Evolutionary conservation across 2,113 vertebrate genomes (phyloP), one percentile per base, ranked within the genome.

Genomic region (Gopherus evgoodei): DNA sequence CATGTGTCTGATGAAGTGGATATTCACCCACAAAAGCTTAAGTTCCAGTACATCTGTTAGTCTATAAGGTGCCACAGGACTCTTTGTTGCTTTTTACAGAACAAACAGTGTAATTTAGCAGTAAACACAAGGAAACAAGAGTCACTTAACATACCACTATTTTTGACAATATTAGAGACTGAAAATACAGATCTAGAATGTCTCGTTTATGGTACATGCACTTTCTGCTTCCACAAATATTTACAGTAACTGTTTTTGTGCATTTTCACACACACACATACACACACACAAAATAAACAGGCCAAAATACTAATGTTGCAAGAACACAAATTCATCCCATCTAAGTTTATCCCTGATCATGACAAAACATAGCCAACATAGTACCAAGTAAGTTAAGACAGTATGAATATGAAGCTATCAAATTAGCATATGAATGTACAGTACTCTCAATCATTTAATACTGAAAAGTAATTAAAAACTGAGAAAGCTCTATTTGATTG

Each of bases 391-490:
- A 57, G 25, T 5, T 57, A 57, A 57, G 25, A 57, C 56, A 12
- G 10, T 57, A 57, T 57, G 56, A 57, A 25, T 24, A 69, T 75
- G 62, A 90, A 11, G 65, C 38, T 0, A 1, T 42, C 11, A 53
- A 78, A 76, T 84, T 35, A 65, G 35, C 52, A 80, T 47, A 13
- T 29, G 50, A 84, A 86, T 50, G 82, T 35, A 49, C 59, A 22
- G 54, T 2, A 65, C 38, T 65, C 35, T 50, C 90, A 0, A 0
- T 57, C 9, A 22, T 53, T 90, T 75, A 25, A 38, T 27, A 24
- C 1, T 10, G 25, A 57, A 29, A 69, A 82, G 27, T 21, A 0
- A 0, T 1, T 93, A 81, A 62, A 38, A 24, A 13, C 11, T 50
- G 17, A 25, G 17, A 76, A 93, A 31, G 35, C 4, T 54, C 25